Conservation (phyloP, 1,140 invertebrate genomes). For the Mercenaria mercenaria region DNA sequence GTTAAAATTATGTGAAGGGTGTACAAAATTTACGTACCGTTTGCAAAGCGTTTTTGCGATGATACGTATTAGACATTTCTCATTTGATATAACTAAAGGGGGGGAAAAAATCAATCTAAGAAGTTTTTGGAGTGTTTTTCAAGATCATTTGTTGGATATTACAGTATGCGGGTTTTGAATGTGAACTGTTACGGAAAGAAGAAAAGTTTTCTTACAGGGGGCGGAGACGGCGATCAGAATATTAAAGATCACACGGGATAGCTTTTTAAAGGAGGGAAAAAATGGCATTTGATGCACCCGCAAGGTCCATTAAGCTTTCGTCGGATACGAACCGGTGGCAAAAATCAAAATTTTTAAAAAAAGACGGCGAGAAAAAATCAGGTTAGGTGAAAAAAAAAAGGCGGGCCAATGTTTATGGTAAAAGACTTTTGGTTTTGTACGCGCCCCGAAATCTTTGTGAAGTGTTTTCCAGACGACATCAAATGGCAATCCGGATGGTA, state of each 20-base stretch:
- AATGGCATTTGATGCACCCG: conserved; percentile 27
- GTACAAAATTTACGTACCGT: no score
- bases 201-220: conserved; percentile 7
- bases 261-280: conserved; percentile 7
- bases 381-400: background rate
- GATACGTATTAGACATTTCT: no score
- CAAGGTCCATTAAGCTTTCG: background rate
- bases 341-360: conserved; percentile 11
- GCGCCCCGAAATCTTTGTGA: background rate
- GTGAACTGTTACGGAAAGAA: background rate
- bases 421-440: conserved; percentile 40
- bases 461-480: conserved; percentile 19
- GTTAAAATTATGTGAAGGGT: no score
- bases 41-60: no score
- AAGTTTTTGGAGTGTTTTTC: no score
- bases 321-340: conserved; percentile 17
- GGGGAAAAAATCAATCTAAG: no score
- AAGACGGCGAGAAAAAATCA: background rate
- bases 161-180: conserved; percentile 26
- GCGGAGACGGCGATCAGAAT: background rate
- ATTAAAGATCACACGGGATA: background rate
- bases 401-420: background rate
- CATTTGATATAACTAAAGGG: no score
- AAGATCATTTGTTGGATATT: no score
- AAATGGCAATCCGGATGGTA: conserved; percentile 9